A percentile compares a stretch with the other conserved stretches of the same genome.
phyloP scores from a whole-genome alignment of 2,113 vertebrate species.

The Pristiophorus japonicus region DNA sequence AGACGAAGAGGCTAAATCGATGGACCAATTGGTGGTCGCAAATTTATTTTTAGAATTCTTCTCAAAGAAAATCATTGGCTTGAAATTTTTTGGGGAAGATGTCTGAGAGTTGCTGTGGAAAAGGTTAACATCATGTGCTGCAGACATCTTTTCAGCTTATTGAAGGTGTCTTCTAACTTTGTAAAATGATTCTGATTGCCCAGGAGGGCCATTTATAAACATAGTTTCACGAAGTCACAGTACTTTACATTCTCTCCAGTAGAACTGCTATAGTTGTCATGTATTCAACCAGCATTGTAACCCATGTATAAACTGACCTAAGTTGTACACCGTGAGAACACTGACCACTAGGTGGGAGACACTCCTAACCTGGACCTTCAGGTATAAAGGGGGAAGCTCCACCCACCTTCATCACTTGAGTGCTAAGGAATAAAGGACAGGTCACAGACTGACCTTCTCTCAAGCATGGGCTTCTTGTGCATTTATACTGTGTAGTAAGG shows the following conservation, averaged over 20 bases:
- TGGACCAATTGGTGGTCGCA: neutral
- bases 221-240: neutral
- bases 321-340: no score
- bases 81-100: no score
- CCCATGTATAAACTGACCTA: no score
- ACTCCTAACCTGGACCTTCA: no score
- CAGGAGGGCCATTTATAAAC: neutral
- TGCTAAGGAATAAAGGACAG: no score
- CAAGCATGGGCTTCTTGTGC: no score
- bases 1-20: neutral
- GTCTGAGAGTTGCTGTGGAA: neutral
- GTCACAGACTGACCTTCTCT: no score
- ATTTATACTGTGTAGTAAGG: no score
- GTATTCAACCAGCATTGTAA: no score
- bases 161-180: neutral
- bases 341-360: no score
- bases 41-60: neutral
- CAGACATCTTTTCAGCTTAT: neutral
- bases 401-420: no score
- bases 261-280: neutral
- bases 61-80: neutral
- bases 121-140: neutral
- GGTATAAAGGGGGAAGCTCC: no score
- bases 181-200: constrained; percentile 14
- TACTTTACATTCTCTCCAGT: neutral